Evolutionary conservation across 2,888 invertebrate species (phyloP).

Genomic region (Phyto melanocephala): DNA sequence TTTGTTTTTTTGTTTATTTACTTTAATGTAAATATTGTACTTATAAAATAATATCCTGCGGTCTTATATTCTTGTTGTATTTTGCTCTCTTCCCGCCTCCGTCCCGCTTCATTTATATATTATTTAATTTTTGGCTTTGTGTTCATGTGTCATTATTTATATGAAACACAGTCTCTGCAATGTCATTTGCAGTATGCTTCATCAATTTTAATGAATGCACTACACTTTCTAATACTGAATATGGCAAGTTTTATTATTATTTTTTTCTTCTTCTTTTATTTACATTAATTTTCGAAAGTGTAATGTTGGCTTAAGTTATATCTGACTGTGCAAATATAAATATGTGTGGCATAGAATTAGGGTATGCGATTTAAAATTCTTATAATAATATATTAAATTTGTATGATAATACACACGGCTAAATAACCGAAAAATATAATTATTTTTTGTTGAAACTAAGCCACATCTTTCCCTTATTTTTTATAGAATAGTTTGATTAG

Average conservation of each 20-base stretch:
- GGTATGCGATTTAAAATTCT: too few relatives aligned
- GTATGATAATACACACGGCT: too few relatives aligned
- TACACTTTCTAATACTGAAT: constrained; percentile 47
- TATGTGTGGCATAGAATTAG: neutral
- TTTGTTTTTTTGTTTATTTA: constrained; percentile 27
- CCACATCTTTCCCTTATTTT: too few relatives aligned
- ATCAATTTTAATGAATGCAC: constrained; percentile 64
- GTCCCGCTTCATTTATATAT: neutral
- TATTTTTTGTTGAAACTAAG: too few relatives aligned
- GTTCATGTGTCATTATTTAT: constrained; percentile 47
- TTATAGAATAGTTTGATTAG: too few relatives aligned
- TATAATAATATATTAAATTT: too few relatives aligned
- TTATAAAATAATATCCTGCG: constrained; percentile 61
- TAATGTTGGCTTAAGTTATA: constrained; percentile 30
- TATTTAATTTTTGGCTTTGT: constrained; percentile 14
- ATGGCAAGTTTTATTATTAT: constrained; percentile 1
- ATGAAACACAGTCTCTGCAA: constrained; percentile 50
- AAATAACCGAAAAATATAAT: too few relatives aligned
- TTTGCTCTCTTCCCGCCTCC: neutral
- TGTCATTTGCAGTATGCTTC: constrained; percentile 59
- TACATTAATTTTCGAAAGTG: constrained; percentile 36
- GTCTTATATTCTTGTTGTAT: constrained; percentile 22
- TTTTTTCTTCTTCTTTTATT: neutral
- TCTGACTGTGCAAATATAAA: neutral
- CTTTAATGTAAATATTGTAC: constrained; percentile 49